phyloP scores from a whole-genome alignment of 2,888 invertebrate species.

The Drosophila infuscata region DNA sequence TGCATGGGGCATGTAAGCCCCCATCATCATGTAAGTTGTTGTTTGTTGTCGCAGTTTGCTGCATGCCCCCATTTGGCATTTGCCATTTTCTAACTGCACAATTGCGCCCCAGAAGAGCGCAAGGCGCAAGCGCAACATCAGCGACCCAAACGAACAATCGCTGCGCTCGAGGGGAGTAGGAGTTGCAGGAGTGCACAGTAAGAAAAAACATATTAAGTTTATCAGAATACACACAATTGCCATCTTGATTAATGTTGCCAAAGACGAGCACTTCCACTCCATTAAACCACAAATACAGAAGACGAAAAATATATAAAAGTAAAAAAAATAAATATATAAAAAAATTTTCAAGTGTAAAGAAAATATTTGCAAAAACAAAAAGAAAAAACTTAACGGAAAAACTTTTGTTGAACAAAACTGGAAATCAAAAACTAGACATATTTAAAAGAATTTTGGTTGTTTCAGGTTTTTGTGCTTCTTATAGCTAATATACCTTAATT shows the following conservation, averaged over 20 bases:
- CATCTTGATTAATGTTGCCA: not conserved
- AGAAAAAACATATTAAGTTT: not conserved
- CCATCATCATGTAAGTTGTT: slow-evolving; percentile 43
- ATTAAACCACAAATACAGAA: not conserved
- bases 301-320: not conserved
- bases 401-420: fast-evolving
- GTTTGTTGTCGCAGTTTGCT: slow-evolving; percentile 29
- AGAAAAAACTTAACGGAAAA: not conserved
- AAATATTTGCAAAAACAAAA: not conserved
- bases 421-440: not conserved
- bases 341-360: not conserved
- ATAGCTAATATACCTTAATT: not conserved
- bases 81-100: slow-evolving; percentile 71
- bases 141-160: slow-evolving; percentile 54
- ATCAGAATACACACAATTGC: not conserved
- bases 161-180: slow-evolving; percentile 7
- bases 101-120: slow-evolving; percentile 62
- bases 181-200: not conserved
- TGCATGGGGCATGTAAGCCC: slow-evolving; percentile 41
- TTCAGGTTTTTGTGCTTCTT: not conserved
- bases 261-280: not conserved
- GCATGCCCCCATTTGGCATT: slow-evolving; percentile 70
- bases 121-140: slow-evolving; percentile 22
- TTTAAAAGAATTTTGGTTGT: not conserved
- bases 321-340: not conserved